These are phyloP conservation scores for Parazoanthus atlanticus DNA, from an alignment of 92 coral and sea anemone species.

Conservation along the genomic window DNA sequence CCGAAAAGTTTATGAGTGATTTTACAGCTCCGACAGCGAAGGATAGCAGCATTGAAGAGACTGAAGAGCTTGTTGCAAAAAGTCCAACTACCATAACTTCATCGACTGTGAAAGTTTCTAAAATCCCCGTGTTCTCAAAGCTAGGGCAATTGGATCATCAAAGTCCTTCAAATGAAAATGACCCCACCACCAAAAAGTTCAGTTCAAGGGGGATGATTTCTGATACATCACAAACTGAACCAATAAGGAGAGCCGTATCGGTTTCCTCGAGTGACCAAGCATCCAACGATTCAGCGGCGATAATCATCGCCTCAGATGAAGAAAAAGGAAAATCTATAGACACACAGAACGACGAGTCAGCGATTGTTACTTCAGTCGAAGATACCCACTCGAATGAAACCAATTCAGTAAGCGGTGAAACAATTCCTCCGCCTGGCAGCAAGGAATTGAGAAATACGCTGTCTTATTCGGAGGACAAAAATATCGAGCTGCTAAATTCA, in stretches of 20 bases:
- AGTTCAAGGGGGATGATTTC: neutral
- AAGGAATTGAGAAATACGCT: neutral
- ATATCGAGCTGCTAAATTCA: neutral
- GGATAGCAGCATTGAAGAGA: neutral
- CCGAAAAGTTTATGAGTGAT: neutral
- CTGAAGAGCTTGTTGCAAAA: neutral
- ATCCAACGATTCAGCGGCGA: neutral
- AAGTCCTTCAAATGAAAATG: neutral
- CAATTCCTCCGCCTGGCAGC: neutral
- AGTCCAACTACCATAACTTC: neutral
- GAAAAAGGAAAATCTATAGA: neutral
- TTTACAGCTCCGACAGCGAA: neutral
- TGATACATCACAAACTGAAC: neutral
- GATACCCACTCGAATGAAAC: neutral
- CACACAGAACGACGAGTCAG: neutral
- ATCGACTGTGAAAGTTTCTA: constrained; percentile 5
- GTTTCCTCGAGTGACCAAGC: neutral
- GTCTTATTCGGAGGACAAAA: neutral
- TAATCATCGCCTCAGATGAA: neutral
- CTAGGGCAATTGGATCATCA: neutral
- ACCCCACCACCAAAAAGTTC: neutral
- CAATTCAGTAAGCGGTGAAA: neutral
- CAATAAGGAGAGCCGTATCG: neutral
- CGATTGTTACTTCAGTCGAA: neutral
- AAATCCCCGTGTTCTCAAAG: constrained; percentile 7